phyloP scores from a whole-genome alignment of 2,888 invertebrate genomes.

The Lepas anatifera region DNA sequence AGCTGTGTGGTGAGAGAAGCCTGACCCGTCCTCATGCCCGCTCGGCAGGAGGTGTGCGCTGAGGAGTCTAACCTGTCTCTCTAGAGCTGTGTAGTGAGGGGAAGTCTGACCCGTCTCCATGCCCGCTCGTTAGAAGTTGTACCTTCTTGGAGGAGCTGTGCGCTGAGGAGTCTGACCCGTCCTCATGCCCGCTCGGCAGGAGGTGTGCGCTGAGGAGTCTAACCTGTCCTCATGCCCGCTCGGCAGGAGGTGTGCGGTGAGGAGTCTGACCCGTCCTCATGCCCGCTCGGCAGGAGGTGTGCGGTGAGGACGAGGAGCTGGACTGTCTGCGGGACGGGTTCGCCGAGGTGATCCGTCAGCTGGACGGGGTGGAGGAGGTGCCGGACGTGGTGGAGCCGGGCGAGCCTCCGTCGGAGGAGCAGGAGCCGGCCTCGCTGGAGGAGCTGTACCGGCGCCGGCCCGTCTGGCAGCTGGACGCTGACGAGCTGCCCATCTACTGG shows the following conservation, averaged over 20 bases:
- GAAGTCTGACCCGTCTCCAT: no score
- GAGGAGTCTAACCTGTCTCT: not conserved
- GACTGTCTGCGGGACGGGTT: slow-evolving; percentile 12
- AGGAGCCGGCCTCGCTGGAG: not conserved
- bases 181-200: no score
- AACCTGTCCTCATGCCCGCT: not conserved
- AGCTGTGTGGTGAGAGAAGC: not conserved
- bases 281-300: not conserved
- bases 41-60: not conserved
- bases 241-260: not conserved
- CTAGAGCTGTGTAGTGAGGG: not conserved
- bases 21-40: not conserved
- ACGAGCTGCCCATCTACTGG: not conserved
- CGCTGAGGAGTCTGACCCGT: no score
- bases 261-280: not conserved
- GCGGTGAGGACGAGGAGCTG: slow-evolving; percentile 7
- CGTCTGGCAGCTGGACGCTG: not conserved
- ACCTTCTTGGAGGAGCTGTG: not conserved
- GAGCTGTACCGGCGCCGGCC: not conserved
- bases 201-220: not conserved
- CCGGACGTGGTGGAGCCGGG: slow-evolving; percentile 12
- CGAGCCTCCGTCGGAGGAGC: slow-evolving; percentile 14
- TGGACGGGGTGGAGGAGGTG: slow-evolving; percentile 15
- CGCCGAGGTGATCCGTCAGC: slow-evolving; percentile 7
- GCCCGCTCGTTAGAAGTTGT: no score